Base-by-base conservation (phyloP, 2,113 vertebrate species). In the Anguilla rostrata region DNA sequence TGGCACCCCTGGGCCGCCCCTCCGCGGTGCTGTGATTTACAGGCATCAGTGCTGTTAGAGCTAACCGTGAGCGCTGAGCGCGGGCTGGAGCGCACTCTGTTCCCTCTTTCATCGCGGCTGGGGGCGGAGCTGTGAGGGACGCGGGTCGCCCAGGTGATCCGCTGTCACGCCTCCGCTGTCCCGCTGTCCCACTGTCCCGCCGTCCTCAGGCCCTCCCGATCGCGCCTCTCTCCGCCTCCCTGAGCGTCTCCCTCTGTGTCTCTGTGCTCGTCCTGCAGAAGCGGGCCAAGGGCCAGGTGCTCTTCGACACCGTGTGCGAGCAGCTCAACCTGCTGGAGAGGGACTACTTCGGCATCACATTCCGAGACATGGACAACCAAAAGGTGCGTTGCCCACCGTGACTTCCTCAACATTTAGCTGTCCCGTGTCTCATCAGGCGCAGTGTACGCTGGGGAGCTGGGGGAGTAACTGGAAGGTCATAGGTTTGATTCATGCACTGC, bases 311-410 rank as follows among this genome's bases (percentile, higher is more conserved):
- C 94, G 97, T 98, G 18, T 97, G 97, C 0, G 97, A 97, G 83
- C 97, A 98, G 90, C 95, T 98, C 89, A 98, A 98, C 89, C 95
- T 98, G 84, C 91, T 98, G 91, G 97, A 98, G 89, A 98, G 95
- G 90, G 97, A 98, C 91, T 98, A 98, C 91, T 98, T 97, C 85
- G 97, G 97, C 0, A 92, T 98, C 83, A 96, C 96, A 0, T 97
- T 97, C 92, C 95, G 95, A 87, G 97, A 98, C 89, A 92, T 95
- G 2, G 97, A 97, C 94, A 97, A 96, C 89, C 97, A 98, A 91
- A 98, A 98, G 97, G 97, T 97, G 80, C 56, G 7, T 26, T 66
- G 8, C 26, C 26, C 26, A n/a, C 22, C 63, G 5, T n/a, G 20
- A 1, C 63, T 7, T n/a, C 15, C 4, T 66, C 11, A 11, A 0